These are phyloP conservation scores for Brachionus angularis DNA, from an alignment of 1,140 invertebrate species.

Conservation along the genomic window DNA sequence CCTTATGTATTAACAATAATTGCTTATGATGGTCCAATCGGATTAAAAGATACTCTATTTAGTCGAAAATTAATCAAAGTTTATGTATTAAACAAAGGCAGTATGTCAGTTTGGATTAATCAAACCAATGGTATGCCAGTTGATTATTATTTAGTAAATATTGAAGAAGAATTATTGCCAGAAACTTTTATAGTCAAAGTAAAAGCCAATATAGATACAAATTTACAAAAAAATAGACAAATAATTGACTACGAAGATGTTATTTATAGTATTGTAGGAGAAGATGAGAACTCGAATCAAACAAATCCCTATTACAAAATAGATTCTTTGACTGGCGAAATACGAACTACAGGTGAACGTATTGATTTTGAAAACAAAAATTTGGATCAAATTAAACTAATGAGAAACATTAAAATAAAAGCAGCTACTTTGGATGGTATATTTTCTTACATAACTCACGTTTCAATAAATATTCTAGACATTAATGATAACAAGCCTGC, in stretches of 20 bases:
- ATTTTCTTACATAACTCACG: constrained; percentile 15
- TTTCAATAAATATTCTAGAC: constrained; percentile 18
- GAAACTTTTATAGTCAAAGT: neutral
- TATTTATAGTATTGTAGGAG: neutral
- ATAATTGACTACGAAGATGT: neutral
- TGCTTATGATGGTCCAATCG: constrained; percentile 21
- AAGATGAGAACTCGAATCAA: neutral
- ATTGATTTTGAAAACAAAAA: constrained; percentile 28
- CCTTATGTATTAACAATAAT: constrained; percentile 29
- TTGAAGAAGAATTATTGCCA: constrained; percentile 1
- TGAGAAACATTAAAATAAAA: constrained; percentile 7
- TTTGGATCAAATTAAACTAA: neutral
- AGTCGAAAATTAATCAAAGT: constrained; percentile 18
- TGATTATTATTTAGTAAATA: constrained; percentile 1
- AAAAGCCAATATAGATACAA: constrained; percentile 25
- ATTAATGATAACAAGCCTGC: constrained; percentile 34
- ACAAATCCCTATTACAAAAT: constrained; percentile 29
- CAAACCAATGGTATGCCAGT: constrained; percentile 23
- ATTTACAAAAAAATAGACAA: neutral
- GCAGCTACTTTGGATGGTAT: constrained; percentile 11
- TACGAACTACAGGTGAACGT: neutral
- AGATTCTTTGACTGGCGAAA: neutral
- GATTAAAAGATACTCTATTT: constrained; percentile 8
- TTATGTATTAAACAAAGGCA: constrained; percentile 27
- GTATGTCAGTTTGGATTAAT: constrained; percentile 35